These are phyloP conservation scores for Nomada flava DNA, from an alignment of 2,888 invertebrate genomes.

Conservation along the genomic window DNA sequence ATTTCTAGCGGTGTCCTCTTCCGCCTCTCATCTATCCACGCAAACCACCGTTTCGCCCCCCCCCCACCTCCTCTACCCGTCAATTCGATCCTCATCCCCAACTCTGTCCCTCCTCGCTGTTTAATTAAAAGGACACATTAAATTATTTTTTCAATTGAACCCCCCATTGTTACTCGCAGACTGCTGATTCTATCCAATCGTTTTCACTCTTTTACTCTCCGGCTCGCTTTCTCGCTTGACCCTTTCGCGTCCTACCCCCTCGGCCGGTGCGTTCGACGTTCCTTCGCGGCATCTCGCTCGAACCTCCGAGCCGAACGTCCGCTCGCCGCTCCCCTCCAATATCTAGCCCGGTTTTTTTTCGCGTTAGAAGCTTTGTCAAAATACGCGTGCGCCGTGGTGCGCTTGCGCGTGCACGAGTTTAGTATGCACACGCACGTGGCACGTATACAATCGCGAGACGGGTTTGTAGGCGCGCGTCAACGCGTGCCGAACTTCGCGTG, in stretches of 20 bases:
- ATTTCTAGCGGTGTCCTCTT: constrained; percentile 69
- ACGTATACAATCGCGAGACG: neutral
- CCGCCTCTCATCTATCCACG: constrained; percentile 71
- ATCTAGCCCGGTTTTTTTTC: constrained; percentile 65
- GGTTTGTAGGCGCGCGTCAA: constrained; percentile 16
- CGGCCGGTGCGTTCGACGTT: constrained; percentile 6
- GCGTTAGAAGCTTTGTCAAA: constrained; percentile 71
- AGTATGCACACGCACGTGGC: neutral
- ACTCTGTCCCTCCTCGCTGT: constrained; percentile 80
- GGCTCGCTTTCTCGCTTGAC: neutral
- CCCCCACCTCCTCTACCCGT: constrained; percentile 1
- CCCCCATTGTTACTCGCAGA: constrained; percentile 83
- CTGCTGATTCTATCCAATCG: constrained; percentile 83
- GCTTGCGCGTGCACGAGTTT: constrained; percentile 46
- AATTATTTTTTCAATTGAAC: constrained; percentile 84
- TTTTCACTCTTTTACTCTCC: constrained; percentile 67
- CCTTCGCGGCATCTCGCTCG: constrained; percentile 53
- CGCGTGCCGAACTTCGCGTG: neutral
- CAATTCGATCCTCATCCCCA: constrained; percentile 75
- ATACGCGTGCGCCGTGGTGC: constrained; percentile 67
- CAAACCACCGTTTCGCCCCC: constrained; percentile 34
- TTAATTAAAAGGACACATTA: constrained; percentile 84
- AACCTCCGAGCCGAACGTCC: constrained; percentile 55
- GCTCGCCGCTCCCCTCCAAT: constrained; percentile 57
- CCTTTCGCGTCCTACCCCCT: neutral